Base-by-base conservation (phyloP, 2,888 invertebrate genomes). In the Lasioglossum figueresi region DNA sequence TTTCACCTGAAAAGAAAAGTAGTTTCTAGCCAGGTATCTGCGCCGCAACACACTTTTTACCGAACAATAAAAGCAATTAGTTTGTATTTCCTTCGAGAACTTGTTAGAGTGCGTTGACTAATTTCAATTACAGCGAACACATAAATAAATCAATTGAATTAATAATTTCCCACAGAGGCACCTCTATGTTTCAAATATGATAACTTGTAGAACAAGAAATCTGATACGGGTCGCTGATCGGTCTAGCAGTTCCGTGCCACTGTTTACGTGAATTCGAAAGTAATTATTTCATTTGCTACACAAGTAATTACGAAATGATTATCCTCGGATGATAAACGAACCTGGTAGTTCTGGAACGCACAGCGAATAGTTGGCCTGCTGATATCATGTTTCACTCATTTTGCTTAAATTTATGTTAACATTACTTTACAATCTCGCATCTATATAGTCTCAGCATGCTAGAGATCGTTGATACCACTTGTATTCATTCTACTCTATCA, bases 401-500 rank as follows among this genome's bases (percentile, higher is more conserved):
- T 59, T 43, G 73, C 68, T 77, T 19, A 37, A 40, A 82, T 68
- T 83, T 82, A 83, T 76, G 85, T 84, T 78, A 84, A 86, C 78
- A 74, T 78, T 80, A 74, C 76, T 68, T 68, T 31, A 43, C 73
- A 85, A 84, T 85, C 85, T 84, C 34, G 45, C 73, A 84, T 84
- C 84, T 79, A 74, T 79, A 84, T 84, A 70, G 72, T 59, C 71
- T n/a, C 68, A 31, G 59, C 85, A 78, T 71, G 74, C 70, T 14
- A 23, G 56, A 85, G 85, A 85, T 85, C 68, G 66, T 40, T 80
- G 85, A 80, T 84, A 84, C 37, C 19, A 16, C 75, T 66, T 56
- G 77, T 63, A 68, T 80, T 84, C 85, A 12, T 78, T 84, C 80
- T 56, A 48, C 80, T 78, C 75, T 84, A 85, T 85, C 85, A 71